Percentiles rank a stretch among this genome's conserved stretches.
phyloP scores from a whole-genome alignment of 2,113 vertebrate genomes.

The Cnemophilus loriae region DNA sequence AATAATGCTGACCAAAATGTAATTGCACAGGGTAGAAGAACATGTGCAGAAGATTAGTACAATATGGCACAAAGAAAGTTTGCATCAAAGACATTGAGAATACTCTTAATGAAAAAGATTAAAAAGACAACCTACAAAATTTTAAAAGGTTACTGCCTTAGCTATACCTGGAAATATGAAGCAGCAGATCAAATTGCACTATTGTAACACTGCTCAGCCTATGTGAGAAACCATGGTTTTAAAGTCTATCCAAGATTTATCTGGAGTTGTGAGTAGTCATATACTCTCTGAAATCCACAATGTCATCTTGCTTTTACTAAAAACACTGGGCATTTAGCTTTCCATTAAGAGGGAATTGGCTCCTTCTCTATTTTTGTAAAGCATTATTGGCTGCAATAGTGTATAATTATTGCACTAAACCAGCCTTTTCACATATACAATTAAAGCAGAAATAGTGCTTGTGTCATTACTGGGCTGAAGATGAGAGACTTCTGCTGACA shows the following conservation, averaged over 20 bases:
- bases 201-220: accelerated
- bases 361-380: neutral
- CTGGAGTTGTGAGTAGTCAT: neutral
- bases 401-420: neutral
- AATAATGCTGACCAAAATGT: neutral
- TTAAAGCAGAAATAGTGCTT: conserved; percentile 26
- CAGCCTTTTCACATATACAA: neutral
- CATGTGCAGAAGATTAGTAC: neutral
- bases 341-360: neutral
- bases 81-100: neutral
- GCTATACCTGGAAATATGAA: neutral
- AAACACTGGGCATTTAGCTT: neutral
- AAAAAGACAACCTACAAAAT: neutral
- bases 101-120: neutral
- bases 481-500: neutral
- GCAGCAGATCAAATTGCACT: neutral
- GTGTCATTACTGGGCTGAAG: neutral
- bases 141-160: neutral
- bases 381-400: neutral
- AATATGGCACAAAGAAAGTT: neutral
- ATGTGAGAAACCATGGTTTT: neutral
- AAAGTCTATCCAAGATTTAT: neutral
- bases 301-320: neutral
- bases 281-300: neutral
- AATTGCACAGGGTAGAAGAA: neutral